Evolutionary conservation across 1,140 invertebrate species (phyloP), one percentile per base, ranked within the genome.

Genomic region (Pseudachorutes palmiensis): DNA sequence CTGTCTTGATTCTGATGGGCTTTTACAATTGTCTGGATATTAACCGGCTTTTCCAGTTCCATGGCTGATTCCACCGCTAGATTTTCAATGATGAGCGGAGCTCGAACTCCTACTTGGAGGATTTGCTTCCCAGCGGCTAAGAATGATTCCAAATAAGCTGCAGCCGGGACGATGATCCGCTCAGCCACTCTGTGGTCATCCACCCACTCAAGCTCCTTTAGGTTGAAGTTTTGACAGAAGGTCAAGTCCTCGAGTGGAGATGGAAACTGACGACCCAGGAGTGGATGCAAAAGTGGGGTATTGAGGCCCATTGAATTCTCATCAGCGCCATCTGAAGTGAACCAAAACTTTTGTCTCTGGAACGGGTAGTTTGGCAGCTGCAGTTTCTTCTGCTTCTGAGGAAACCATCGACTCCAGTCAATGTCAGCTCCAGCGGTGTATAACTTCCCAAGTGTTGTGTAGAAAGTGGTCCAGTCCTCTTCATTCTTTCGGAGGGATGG

Each of bases 101-200:
- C 24, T 29, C 32, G 12, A 60, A 33, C 32, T 31, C 60, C 30
- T 32, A 31, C 5, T 14, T 41, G 5, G 45, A 62, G 14, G 59
- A 31, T 45, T 63, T 70, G 30, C 59, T 29, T 30, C 55, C 64
- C 62, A 48, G 62, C 62, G 14, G 49, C 55, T 16, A 70, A 24
- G 29, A 60, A 26, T 33, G 63, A 32, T 62, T 70, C 69, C 29
- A 70, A 29, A n/a, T 58, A 67, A 19, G 60, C 62, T 1, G 69
- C 69, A 24, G 45, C 69, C 1, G 69, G 69, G 3, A 70, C 22
- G 31, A 70, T 59, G 2, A 64, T 58, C 29, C 55, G 32, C 12
- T 59, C 55, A 12, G 59, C 69, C 9, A 70, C 64, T 26, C 55
- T 31, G 48, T 70, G 69, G 24, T 70, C 69, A 26, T 62, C 64